Evolutionary conservation across 1,140 invertebrate species (phyloP).

Genomic region (Protaetia brevitarsis): DNA sequence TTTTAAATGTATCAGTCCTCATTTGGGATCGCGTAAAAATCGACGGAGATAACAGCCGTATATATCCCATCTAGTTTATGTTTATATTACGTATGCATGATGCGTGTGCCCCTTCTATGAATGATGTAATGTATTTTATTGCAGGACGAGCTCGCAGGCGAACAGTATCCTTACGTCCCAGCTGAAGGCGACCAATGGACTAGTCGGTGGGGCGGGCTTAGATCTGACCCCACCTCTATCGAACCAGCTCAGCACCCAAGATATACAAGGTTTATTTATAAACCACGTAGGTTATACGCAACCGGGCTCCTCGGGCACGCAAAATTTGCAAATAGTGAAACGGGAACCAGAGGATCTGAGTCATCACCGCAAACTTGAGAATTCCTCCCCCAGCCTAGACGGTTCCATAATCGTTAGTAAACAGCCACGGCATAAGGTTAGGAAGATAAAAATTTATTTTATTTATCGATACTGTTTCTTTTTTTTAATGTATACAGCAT

Average conservation of each 20-base stretch:
- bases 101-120: not conserved
- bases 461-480: constrained; percentile 21
- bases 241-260: constrained; percentile 49
- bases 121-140: constrained; percentile 38
- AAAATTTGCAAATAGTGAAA: constrained; percentile 57
- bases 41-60: no score
- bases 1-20: no score
- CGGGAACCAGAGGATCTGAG: constrained; percentile 65
- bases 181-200: constrained; percentile 56
- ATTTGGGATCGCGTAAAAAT: no score
- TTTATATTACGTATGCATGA: no score
- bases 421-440: constrained; percentile 47
- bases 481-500: not conserved
- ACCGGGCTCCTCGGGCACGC: constrained; percentile 42
- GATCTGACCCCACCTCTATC: constrained; percentile 53
- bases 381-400: constrained; percentile 44
- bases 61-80: no score
- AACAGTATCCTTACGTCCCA: constrained; percentile 50
- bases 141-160: constrained; percentile 47
- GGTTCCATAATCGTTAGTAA: constrained; percentile 45
- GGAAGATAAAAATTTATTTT: constrained; percentile 23
- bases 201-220: constrained; percentile 54
- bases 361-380: constrained; percentile 50
- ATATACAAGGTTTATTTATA: constrained; percentile 62
- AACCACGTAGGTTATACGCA: constrained; percentile 51